Evolutionary conservation across 2,888 invertebrate genomes (phyloP), one percentile per base, ranked within the genome.

Genomic region (Eristalis intricaria): DNA sequence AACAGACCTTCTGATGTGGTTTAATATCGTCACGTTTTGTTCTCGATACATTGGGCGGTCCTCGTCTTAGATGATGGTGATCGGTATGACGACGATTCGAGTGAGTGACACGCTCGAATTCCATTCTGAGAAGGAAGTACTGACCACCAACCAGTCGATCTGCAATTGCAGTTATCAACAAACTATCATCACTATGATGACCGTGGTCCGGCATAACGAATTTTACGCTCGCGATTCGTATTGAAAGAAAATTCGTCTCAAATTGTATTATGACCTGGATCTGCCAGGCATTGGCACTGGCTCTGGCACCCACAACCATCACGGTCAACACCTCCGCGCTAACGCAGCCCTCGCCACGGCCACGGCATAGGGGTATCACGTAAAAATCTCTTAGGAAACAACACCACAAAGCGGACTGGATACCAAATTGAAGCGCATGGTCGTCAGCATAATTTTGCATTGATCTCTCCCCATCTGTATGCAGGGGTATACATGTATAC

Each of bases 231-330:
- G 66, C 74, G 83, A 79, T 76, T 82, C 73, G 75, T 87, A 87
- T 87, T 83, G 83, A 87, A 87, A 82, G 71, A 79, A 83, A 83
- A 83, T 87, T 87, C 83, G 83, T 87, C 83, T 83, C 83, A 71
- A 83, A 79, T 83, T 83, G 71, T 75, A 83, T 83, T 56, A 79
- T 83, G 86, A 83, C 83, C 83, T 82, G 70, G 66, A 83, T 78
- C 73, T 68, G 69, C 64, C n/a, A 50, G 50, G 19, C 50, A 50
- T 19, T 50, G 50, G 50, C n/a, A 50, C 50, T 50, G 50, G 19
- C 50, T n/a, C 19, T 50, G 50, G 50, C 50, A 50, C 50, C 19
- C 66, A 60, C 65, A 40, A 66, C 35, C 29, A 23, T n/a, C 70
- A 58, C 3, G 23, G 40, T 15, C 70, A 56, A 63, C 61, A 71